Evolutionary conservation across 1,140 invertebrate species (phyloP), one percentile per base, ranked within the genome.

Genomic region (Eupeodes corollae): DNA sequence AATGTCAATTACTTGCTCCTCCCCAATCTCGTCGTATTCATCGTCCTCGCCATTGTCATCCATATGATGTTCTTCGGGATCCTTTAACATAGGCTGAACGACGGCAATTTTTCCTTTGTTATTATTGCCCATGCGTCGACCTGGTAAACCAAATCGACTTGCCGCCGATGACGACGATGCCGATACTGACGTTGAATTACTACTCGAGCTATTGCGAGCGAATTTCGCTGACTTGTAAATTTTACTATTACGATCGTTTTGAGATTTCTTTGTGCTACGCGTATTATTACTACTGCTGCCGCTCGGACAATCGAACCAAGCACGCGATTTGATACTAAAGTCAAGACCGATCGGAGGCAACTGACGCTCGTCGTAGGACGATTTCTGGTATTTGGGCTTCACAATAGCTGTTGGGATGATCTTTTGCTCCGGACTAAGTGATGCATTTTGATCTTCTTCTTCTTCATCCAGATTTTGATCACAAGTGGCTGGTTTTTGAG

Each of bases 301-400:
- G n/a, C 16, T 41, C 13, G 13, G 13, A 16, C 39, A 15, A 12
- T 41, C 3, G 44, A 37, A 16, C 42, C 16, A 41, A 12, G 12
- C 10, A 12, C 11, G 12, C 16, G 39, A 21, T 15, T 16, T 41
- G 6, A n/a, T 12, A 44, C 32, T 15, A 10, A 34, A 15, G n/a
- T 19, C 30, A 14, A 38, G 38, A 21, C 35, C 41, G 11, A 47
- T 42, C 18, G 40, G 19, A 11, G 49, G 49, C 37, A 51, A 40
- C 33, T 47, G 45, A 21, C 49, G 45, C 10, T 51, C 49, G 37
- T 51, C 49, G 18, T 43, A 51, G 21, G 49, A 47, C 34, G 34
- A 26, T 30, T 46, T 46, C 33, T 51, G 49, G 41, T 51, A 51
- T 41, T 47, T 47, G 37, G 49, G 45, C 26, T 47, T 51, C 6